phyloP scores from a whole-genome alignment of 1,140 invertebrate species.

The Cecropterus lyciades region DNA sequence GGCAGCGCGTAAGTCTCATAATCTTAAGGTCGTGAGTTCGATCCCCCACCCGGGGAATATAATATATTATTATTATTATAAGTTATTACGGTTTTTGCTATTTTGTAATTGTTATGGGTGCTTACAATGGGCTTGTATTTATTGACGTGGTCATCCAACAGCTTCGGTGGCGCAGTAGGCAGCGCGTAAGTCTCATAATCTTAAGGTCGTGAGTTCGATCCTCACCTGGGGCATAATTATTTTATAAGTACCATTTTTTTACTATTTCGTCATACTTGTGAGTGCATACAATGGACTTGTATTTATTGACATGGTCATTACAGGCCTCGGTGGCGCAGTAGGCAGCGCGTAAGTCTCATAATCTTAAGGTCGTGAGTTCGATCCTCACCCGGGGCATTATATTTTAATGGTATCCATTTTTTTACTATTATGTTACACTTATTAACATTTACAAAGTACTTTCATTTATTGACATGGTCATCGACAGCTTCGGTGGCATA shows the following conservation, averaged over 20 bases:
- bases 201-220: slow-evolving; percentile 98
- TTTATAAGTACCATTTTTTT: no score
- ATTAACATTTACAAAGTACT: no score
- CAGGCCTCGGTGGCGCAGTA: slow-evolving; percentile 94
- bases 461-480: not conserved
- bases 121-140: no score
- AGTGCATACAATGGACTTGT: no score
- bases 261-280: no score
- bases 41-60: slow-evolving; percentile 93
- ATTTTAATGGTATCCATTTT: no score
- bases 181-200: slow-evolving; percentile 99
- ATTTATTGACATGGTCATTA: no score
- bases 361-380: slow-evolving; percentile 98
- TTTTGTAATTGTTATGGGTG: no score
- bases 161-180: slow-evolving; percentile 95
- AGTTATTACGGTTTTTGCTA: no score
- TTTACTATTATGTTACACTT: no score
- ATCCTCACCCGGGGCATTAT: slow-evolving; percentile 93
- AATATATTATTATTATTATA: no score
- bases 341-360: slow-evolving; percentile 98
- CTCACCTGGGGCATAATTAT: slow-evolving; percentile 89
- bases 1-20: slow-evolving; percentile 98
- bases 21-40: slow-evolving; percentile 98
- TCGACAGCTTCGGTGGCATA: slow-evolving; percentile 93
- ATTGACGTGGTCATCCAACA: no score